Base-by-base conservation (phyloP, 2,113 vertebrate genomes). In the Oenanthe melanoleuca region DNA sequence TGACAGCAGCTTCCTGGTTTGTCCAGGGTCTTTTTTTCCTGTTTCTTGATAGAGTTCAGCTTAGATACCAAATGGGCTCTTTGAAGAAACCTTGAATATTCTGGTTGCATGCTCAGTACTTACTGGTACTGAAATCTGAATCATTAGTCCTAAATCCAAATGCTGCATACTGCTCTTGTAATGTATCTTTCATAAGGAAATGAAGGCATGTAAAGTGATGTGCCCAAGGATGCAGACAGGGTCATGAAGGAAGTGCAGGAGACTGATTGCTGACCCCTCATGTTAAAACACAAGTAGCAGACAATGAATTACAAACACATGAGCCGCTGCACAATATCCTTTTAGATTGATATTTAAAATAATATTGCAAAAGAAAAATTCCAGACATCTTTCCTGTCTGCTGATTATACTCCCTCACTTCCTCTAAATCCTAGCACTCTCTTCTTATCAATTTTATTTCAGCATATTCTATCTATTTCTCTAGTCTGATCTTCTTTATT, bases 321-420 rank as follows among this genome's bases (percentile, higher is more conserved):
- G 89, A 94, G 56, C 72, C 88, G 71, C 87, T 91, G 95, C 73
- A 93, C 81, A 94, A 71, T 91, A 87, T 94, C 89, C 88, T 88
- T 94, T 90, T 80, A 88, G 50, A 47, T 34, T 88, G 71, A 86
- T 92, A 88, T 77, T 88, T 90, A 83, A 92, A 96, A 95, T 92
- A 92, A 94, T 81, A 94, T 95, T 66, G 59, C 74, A 59, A 74
- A 91, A 94, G 82, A 90, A 90, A 93, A 94, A 95, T 84, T 93
- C 93, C 87, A 92, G 81, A 70, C 65, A 69, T 94, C 77, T 89
- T 93, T 82, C n/a, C 65, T 88, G 55, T 93, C 89, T 86, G 55
- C 31, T 0, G 7, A 66, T 82, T 92, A 47, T 74, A 86, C 86
- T 91, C 83, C 40, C n/a, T 94, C 31, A 15, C 75, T 90, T 89